phyloP scores from a whole-genome alignment of 2,797 vertebrate species.

The Lepidocolaptes lacrymiger region DNA sequence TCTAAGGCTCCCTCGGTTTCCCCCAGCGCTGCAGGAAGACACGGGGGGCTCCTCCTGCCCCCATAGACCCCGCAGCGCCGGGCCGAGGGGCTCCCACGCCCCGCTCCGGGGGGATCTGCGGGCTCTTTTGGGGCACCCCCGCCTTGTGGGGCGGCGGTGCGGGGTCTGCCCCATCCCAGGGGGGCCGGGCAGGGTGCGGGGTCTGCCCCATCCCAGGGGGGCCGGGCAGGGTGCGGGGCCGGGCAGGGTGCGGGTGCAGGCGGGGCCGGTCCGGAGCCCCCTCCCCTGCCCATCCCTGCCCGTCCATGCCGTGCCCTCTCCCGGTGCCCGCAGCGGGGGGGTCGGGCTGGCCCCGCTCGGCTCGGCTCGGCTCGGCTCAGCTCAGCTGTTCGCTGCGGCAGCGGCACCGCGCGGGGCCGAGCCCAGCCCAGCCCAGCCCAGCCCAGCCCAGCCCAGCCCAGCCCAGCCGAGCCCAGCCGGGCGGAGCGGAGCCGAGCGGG shows the following conservation, averaged over 20 bases:
- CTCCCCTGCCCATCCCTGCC: background rate
- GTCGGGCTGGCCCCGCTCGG: background rate
- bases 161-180: too few relatives aligned
- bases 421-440: background rate
- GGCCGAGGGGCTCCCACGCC: too few relatives aligned
- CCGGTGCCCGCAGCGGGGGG: slow-evolving; percentile 10
- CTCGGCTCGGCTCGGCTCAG: background rate
- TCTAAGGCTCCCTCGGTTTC: background rate
- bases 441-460: background rate
- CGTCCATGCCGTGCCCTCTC: too few relatives aligned
- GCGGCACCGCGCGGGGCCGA: background rate
- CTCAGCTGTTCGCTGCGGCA: slow-evolving; percentile 37
- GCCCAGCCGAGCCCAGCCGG: background rate
- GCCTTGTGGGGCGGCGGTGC: background rate
- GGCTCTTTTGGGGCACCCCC: background rate
- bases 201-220: background rate
- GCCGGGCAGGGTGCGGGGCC: background rate
- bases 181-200: too few relatives aligned
- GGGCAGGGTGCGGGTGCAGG: too few relatives aligned
- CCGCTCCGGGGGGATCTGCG: too few relatives aligned
- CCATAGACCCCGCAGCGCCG: background rate
- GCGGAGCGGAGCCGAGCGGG: background rate
- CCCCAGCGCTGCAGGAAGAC: background rate
- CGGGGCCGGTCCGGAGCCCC: background rate
- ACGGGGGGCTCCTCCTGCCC: background rate